Evolutionary conservation across 2,797 vertebrate species (phyloP).

Genomic region (Spondyliosoma cantharus): DNA sequence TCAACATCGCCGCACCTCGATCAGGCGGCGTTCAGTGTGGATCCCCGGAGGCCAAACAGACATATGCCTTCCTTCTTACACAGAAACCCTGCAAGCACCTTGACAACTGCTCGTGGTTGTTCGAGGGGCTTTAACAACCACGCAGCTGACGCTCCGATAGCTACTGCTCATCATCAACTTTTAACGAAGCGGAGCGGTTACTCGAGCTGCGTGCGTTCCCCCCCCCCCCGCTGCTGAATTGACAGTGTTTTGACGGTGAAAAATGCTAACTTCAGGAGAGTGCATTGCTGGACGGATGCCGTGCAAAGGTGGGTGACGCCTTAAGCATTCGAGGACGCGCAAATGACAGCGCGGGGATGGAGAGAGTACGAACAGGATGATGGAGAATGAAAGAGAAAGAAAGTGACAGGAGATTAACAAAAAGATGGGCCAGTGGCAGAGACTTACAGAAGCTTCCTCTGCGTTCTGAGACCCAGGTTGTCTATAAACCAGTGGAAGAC

Average conservation of each 20-base stretch:
- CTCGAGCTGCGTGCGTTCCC: slow-evolving; percentile 26
- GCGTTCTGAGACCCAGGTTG: slow-evolving; percentile 47
- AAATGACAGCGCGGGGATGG: slow-evolving; percentile 28
- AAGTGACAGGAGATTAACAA: slow-evolving; percentile 26
- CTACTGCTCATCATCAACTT: slow-evolving; percentile 59
- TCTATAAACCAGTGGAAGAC: slow-evolving; percentile 51
- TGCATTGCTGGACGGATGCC: slow-evolving; percentile 40
- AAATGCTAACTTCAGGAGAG: slow-evolving; percentile 55
- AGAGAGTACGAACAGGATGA: slow-evolving; percentile 30
- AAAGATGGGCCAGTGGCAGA: slow-evolving; percentile 20
- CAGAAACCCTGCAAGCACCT: slow-evolving; percentile 27
- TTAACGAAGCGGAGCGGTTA: slow-evolving; percentile 62
- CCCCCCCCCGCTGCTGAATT: slow-evolving; percentile 57
- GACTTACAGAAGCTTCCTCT: slow-evolving; percentile 5
- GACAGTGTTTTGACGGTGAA: slow-evolving; percentile 63
- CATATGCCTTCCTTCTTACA: too few relatives aligned
- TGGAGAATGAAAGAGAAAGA: slow-evolving; percentile 12
- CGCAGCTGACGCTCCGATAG: slow-evolving; percentile 26
- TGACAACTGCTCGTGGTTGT: slow-evolving; percentile 42
- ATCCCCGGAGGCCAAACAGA: neutral
- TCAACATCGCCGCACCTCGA: neutral
- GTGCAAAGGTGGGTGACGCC: slow-evolving; percentile 37
- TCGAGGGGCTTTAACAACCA: slow-evolving; percentile 39
- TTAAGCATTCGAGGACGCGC: slow-evolving; percentile 33
- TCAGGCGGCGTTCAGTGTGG: neutral